Evolutionary conservation across 1,140 invertebrate species (phyloP), one percentile per base, ranked within the genome.

Genomic region (Conus betulinus): DNA sequence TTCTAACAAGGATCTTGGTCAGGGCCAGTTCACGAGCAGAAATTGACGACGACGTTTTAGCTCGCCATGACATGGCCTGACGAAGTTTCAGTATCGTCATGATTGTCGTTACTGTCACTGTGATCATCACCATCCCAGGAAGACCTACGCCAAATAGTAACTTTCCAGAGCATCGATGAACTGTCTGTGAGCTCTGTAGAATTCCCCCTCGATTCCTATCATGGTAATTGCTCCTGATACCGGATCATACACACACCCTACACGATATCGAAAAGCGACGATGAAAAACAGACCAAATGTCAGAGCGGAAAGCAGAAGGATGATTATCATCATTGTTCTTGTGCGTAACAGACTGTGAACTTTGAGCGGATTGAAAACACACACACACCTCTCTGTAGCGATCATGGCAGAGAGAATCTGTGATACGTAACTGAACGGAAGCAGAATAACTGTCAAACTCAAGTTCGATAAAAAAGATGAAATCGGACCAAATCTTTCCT

Each of bases 321-420:
- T 84, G 53, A 84, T 20, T 17, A n/a, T 53, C 23, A 52, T 23
- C 82, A 84, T 84, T 27, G 52, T 55, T n/a, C 53, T 57, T 10
- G 82, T 84, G 10, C 82, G 6, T 17, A 53, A 10, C 53, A 84
- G 52, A 53, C n/a, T 84, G 27, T 55, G 53, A 52, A 52, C 51
- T n/a, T n/a, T 27, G 10, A 84, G 82, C 11, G 82, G 82, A 57
- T 52, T 84, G 82, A 15, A n/a, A n/a, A 53, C 53, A 27, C 82
- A 84, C 51, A 84, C 20, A 57, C 82, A 84, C 20, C 82, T 27
- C 25, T 84, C 82, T 51, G 27, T 84, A 3, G 82, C 82, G 23
- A 84, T 84, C n/a, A 84, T 20, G 3, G 82, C 82, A 11, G 82
- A 84, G 17, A 84, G 82, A 13, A 84, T 13, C 52, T 84, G 82